A percentile compares a stretch with the other conserved stretches of the same genome.
Evolutionary conservation across 2,888 invertebrate genomes (phyloP).

Genomic region (Neoitamus cyanurus): DNA sequence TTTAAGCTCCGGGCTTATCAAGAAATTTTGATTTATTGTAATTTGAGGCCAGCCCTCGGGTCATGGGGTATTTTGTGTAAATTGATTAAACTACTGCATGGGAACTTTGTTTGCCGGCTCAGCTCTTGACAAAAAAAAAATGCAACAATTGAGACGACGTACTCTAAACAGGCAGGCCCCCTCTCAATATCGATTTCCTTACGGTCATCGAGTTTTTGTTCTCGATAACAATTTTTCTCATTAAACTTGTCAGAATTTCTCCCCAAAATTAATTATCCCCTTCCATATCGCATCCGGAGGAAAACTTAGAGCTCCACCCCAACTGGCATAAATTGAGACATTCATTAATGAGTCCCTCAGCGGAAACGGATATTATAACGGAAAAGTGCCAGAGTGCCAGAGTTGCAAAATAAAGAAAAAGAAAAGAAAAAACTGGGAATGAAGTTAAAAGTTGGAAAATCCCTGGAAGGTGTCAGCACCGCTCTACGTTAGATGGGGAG

Average conservation of each 20-base stretch:
- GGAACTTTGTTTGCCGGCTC: background rate
- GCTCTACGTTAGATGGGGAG: background rate
- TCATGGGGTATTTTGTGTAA: background rate
- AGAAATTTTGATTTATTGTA: background rate
- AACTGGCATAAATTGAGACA: background rate
- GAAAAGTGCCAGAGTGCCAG: background rate
- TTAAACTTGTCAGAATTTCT: conserved; percentile 5
- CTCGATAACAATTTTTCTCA: background rate
- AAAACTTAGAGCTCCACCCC: background rate
- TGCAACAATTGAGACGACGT: background rate
- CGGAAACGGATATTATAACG: background rate
- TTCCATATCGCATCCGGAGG: background rate
- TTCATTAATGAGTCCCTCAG: background rate
- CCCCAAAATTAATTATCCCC: background rate
- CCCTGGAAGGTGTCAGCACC: background rate
- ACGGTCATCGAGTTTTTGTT: background rate
- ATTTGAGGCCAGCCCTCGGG: background rate
- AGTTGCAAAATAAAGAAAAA: background rate
- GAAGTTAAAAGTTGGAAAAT: background rate
- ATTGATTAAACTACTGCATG: background rate
- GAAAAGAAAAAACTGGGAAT: background rate
- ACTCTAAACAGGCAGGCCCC: background rate
- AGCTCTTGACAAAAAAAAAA: background rate
- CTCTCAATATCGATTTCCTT: background rate
- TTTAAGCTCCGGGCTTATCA: background rate